phyloP scores from a whole-genome alignment of 2,888 invertebrate genomes.

The Drosophila suboccidentalis region DNA sequence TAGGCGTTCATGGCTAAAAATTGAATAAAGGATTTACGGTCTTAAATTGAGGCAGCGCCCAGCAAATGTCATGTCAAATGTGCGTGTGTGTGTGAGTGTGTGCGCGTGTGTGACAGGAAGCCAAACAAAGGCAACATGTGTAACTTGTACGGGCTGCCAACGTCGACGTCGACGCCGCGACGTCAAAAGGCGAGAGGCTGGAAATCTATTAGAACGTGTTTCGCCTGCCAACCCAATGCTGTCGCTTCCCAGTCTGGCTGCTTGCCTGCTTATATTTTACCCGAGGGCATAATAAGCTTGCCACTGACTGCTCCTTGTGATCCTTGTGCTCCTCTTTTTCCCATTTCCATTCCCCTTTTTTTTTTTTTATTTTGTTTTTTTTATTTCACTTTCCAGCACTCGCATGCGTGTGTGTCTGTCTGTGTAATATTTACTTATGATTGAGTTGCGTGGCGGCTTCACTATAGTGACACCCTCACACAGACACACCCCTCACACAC shows the following conservation, averaged over 20 bases:
- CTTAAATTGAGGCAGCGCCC: conserved; percentile 67
- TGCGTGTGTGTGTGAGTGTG: conserved; percentile 26
- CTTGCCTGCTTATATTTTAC: conserved; percentile 78
- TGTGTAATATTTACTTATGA: conserved; percentile 80
- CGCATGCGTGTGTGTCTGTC: conserved; percentile 57
- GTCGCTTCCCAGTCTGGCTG: conserved; percentile 39
- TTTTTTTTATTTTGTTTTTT: conserved; percentile 28
- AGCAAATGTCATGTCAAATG: conserved; percentile 73
- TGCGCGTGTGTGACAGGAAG: conserved; percentile 74
- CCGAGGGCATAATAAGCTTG: conserved; percentile 84
- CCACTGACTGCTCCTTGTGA: conserved; percentile 48
- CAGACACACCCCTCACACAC: conserved; percentile 21
- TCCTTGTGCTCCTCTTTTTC: conserved; percentile 5
- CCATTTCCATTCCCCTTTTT: conserved; percentile 2
- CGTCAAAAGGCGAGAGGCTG: conserved; percentile 76
- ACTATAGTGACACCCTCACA: conserved; percentile 57
- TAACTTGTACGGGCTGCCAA: conserved; percentile 72
- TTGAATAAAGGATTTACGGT: conserved; percentile 83
- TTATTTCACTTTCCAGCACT: conserved; percentile 38
- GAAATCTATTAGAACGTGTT: conserved; percentile 82
- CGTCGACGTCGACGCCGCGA: conserved; percentile 25
- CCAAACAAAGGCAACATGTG: conserved; percentile 83
- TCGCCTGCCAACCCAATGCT: conserved; percentile 73
- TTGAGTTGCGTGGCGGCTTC: conserved; percentile 74
- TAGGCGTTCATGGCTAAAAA: conserved; percentile 72